Evolutionary conservation across 2,888 invertebrate species (phyloP), one percentile per base, ranked within the genome.

Genomic region (Mesorhabditis sp.): DNA sequence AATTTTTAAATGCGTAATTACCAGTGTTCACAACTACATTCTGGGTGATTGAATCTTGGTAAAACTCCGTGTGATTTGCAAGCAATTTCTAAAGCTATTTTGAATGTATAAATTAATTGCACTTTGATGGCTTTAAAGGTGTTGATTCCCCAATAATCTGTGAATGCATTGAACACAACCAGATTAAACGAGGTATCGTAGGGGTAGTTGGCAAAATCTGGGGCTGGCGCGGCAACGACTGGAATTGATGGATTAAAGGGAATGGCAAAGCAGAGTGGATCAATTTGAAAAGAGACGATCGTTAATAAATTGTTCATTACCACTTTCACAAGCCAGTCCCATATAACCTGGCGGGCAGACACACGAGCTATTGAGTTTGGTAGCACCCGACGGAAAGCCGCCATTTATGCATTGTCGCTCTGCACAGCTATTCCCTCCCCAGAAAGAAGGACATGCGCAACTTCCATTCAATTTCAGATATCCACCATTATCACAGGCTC

Each of bases 11-110:
- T 28, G 28, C 28, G 28, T 28, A 28, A 28, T 28, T 28, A 28
- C 5, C 69, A 69, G 69, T 41, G 44, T 4, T 50, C 66, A n/a
- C 64, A 10, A 13, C 28, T 13, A 28, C 15, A 64, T 28, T 64
- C 28, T 64, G 64, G 10, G 41, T 64, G 10, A 3, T 43, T 28
- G 28, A 1, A 28, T 28, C 28, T 28, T 28, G 65, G 68, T 41
- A 69, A 68, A 42, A 67, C 62, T 28, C 28, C 28, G 28, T 28
- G 28, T 28, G 28, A 28, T 28, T 28, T 28, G 28, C 28, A 28
- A 28, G 28, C 28, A 28, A 28, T 13, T 50, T 50, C 58, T 50
- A 50, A 10, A 50, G n/a, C n/a, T 2, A 50, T 50, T 50, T 50
- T 50, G 58, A 28, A 28, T 28, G 28, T 28, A 1, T 28, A 28